These are phyloP conservation scores for Eupithecia tripunctaria DNA, from an alignment of 2,888 invertebrate genomes.

Conservation along the genomic window DNA sequence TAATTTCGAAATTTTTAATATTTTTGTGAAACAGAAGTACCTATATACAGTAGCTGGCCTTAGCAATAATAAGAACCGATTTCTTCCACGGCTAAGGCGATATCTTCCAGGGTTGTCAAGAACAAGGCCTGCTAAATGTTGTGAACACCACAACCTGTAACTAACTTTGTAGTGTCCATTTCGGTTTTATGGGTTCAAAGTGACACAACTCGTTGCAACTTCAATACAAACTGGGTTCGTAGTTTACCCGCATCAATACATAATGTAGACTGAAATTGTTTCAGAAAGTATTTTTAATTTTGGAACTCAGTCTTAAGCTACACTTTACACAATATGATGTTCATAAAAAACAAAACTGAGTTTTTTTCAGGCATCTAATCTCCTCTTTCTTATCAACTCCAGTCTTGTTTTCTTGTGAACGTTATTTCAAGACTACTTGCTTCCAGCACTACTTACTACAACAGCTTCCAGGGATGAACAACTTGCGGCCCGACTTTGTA, in stretches of 20 bases:
- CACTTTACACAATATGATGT: too few relatives aligned
- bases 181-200: neutral
- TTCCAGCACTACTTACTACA: neutral
- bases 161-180: neutral
- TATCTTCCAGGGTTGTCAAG: neutral
- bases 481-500: constrained; percentile 18
- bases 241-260: neutral
- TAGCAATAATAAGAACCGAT: neutral
- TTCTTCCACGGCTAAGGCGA: too few relatives aligned
- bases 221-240: neutral
- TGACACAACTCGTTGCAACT: too few relatives aligned
- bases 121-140: neutral
- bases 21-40: neutral
- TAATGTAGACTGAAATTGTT: neutral
- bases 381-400: neutral
- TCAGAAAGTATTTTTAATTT: neutral
- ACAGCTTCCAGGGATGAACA: constrained; percentile 25
- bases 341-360: too few relatives aligned
- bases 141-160: neutral
- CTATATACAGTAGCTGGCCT: neutral
- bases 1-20: too few relatives aligned
- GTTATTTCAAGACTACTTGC: neutral
- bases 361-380: too few relatives aligned
- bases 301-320: neutral
- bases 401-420: neutral